Evolutionary conservation across 2,888 invertebrate genomes (phyloP), one percentile per base, ranked within the genome.

Genomic region (Oscheius sp.): DNA sequence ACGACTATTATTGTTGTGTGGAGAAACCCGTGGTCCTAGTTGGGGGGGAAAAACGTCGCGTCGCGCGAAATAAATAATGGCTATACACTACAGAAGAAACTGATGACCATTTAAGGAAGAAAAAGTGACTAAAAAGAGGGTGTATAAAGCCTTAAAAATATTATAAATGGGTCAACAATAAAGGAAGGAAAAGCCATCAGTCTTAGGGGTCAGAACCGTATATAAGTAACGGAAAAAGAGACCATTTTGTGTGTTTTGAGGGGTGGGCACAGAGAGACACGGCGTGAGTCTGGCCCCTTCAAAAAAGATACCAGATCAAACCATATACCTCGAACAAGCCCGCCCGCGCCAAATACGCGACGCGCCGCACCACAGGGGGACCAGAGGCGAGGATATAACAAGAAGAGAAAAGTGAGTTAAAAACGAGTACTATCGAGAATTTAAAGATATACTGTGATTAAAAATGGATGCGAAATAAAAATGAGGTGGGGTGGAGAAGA

Each of bases 301-400:
- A 21, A 21, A 21, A 21, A 21, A 10, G 29, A 21, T 65, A 48
- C 55, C 68, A 68, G 68, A 65, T 63, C 62, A 21, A 21, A 73
- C 73, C 59, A 57, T 48, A 57, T 65, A 73, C 73, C 73, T 73
- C 73, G 65, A 53, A 65, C 73, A 21, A 73, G 74, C 59, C 74
- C 66, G 51, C 74, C 57, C 21, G 21, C 21, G 21, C 21, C 21
- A 21, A 21, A 57, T 50, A 74, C 68, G 74, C 66, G 74, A 74
- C 68, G 58, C 74, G 68, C 74, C 66, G 13, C 74, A 74, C 55
- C 42, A 33, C 21, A 21, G 21, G 21, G 21, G 48, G 72, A 72
- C 72, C 60, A 11, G 48, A 9, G 48, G 63, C 21, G 21, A 21
- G 11, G 21, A 42, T 29, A 11, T 9, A 21, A 29, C 37, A 10